Percentiles rank a stretch among this genome's conserved stretches.
Evolutionary conservation across 2,888 invertebrate genomes (phyloP).

Genomic region (Luffia ferchaultella): DNA sequence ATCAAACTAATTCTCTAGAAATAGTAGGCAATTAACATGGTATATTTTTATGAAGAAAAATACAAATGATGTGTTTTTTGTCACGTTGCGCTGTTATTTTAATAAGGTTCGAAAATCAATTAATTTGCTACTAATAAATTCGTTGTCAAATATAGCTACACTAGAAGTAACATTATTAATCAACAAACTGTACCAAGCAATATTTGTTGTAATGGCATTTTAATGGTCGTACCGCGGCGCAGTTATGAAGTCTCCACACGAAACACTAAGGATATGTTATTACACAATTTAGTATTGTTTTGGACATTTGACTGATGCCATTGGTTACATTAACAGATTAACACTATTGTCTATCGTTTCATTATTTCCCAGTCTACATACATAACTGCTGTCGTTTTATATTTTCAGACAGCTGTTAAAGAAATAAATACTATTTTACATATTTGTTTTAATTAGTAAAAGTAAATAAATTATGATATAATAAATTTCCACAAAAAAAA

Average conservation of each 20-base stretch:
- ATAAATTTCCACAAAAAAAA: neutral
- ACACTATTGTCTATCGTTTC: conserved; percentile 32
- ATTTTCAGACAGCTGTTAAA: neutral
- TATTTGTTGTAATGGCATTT: neutral
- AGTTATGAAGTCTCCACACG: conserved; percentile 13
- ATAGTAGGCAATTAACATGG: too few relatives aligned
- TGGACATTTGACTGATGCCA: conserved; percentile 39
- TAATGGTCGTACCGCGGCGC: neutral
- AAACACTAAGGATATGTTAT: conserved; percentile 30
- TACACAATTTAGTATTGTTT: conserved; percentile 48
- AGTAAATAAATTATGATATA: too few relatives aligned
- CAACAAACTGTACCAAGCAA: neutral
- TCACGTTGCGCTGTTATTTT: too few relatives aligned
- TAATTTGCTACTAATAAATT: too few relatives aligned
- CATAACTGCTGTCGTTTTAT: neutral
- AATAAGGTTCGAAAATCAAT: too few relatives aligned
- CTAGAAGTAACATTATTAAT: too few relatives aligned
- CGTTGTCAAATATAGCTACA: too few relatives aligned
- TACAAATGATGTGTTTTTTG: too few relatives aligned
- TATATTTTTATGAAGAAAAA: too few relatives aligned
- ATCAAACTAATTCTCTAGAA: too few relatives aligned
- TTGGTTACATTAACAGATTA: conserved; percentile 35
- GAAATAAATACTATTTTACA: neutral
- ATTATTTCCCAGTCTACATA: neutral
- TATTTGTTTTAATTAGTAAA: neutral